Base-by-base conservation (phyloP, 2,797 vertebrate species). In the Phaenicophaeus curvirostris region DNA sequence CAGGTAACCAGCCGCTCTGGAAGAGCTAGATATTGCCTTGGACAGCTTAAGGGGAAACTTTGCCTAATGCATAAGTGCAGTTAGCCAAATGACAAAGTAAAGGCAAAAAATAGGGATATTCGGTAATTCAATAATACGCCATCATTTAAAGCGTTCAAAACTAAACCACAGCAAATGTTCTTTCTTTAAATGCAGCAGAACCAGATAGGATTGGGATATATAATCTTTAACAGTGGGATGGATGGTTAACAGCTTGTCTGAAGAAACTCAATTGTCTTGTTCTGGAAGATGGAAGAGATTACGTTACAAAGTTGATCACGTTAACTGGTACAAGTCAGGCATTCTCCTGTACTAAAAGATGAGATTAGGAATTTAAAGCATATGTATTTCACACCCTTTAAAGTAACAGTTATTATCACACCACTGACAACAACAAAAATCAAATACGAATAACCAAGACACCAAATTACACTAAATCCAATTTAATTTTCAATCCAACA, bases 51-150 rank as follows among this genome's bases (percentile, higher is more conserved):
- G 17, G 17, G 19, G 15, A 68, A 85, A 58, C 30, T 79, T 2
- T 51, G 15, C 24, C 15, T 13, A 27, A 57, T 0, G 5, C 1
- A 37, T 4, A 42, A 65, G 46, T 71, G 58, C n/a, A 30, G 9
- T 16, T 37, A 55, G 48, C 25, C 44, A 69, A 15, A 37, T 16
- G 5, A 61, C 24, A 71, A 21, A 0, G 4, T 14, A 11, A 89
- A 69, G 13, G 12, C 15, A 33, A 77, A 81, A 84, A 42, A 0
- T 0, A 58, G 9, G 1, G 13, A 2, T 10, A 57, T 31, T 12
- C 46, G 23, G 7, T 31, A 50, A 76, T 41, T 48, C 41, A 84
- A 21, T 16, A 71, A 51, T 5, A 55, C 2, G 12, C 3, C 35
- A 20, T 13, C 10, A 11, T 44, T 83, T 53, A 15, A 20, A 90